Evolutionary conservation across 2,797 vertebrate species (phyloP), one percentile per base, ranked within the genome.

Genomic region (Phrynocephalus guinanensis): DNA sequence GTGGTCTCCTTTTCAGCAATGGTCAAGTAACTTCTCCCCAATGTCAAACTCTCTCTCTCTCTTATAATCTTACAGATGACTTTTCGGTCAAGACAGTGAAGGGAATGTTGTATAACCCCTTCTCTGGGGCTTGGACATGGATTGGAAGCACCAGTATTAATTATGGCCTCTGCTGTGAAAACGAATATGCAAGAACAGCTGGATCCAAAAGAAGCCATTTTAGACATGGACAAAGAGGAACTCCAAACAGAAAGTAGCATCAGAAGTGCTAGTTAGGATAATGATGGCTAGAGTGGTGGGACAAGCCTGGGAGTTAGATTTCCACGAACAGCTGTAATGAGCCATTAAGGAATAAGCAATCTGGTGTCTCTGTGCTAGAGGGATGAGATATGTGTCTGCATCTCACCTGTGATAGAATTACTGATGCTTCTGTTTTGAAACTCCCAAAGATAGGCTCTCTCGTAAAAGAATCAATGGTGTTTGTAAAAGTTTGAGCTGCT

Each of bases 101-200:
- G 28, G 99, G 99, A 83, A 98, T 99, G 98, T 48, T 98, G 91
- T 99, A 98, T 87, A 99, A 99, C 91, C 99, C 98, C 0, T 75
- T 98, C 10, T 97, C 91, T 0, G 96, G 98, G 87, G 94, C 93
- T 3, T 99, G 99, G 99, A 96, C 96, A 91, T 99, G 98, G 99
- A 95, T 88, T 56, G 89, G 96, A 93, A 98, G 94, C 94, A 98
- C 96, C 0, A 96, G 97, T 85, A 91, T 99, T 88, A 99, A 99
- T 96, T 99, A 99, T 11, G 98, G 98, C 0, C 90, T 99, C 73
- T 0, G 98, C 99, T 0, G 90, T 99, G 90, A 99, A 97, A 92
- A 86, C 78, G 18, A 93, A 50, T 33, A 88, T 92, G 0, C 83
- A 85, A 24, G 91, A 90, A 0, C 85, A 67, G 52, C 6, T 91